Percentiles rank a stretch among this genome's conserved stretches.
Evolutionary conservation across 2,797 vertebrate species (phyloP).

Genomic region (Semotilus atromaculatus): DNA sequence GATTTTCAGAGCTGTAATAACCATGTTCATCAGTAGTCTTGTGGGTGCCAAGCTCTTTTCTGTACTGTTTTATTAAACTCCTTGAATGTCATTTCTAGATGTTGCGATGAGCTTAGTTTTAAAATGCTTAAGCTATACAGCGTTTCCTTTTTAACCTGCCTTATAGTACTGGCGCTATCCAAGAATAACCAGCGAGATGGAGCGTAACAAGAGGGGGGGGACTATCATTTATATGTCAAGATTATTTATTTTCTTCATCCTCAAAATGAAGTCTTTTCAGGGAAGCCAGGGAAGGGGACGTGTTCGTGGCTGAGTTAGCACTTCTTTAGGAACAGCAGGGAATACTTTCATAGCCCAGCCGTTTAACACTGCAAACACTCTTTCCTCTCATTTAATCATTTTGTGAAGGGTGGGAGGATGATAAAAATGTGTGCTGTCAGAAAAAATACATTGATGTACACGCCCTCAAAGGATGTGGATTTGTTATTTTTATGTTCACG

Average conservation of each 20-base stretch:
- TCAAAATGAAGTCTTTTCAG: constrained; percentile 42
- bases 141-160: constrained; percentile 57
- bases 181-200: constrained; percentile 61
- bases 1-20: not conserved
- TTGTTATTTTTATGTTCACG: constrained; percentile 17
- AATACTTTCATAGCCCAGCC: constrained; percentile 46
- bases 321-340: constrained; percentile 52
- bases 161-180: constrained; percentile 50
- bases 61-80: constrained; percentile 27
- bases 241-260: constrained; percentile 34
- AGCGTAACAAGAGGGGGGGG: constrained; percentile 50
- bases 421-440: constrained; percentile 29
- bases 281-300: constrained; percentile 39
- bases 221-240: constrained; percentile 56
- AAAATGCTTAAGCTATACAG: constrained; percentile 54
- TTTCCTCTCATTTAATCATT: constrained; percentile 39
- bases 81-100: constrained; percentile 16
- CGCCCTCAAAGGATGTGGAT: constrained; percentile 27
- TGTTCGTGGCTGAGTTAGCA: constrained; percentile 56
- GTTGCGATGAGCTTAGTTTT: constrained; percentile 42
- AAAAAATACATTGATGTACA: constrained; percentile 32
- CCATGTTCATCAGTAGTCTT: not conserved
- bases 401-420: constrained; percentile 16
- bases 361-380: constrained; percentile 45
- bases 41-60: not conserved